Conservation (phyloP, 37 sponge, comb jelly and placozoan genomes). For the Geodia barretti region DNA sequence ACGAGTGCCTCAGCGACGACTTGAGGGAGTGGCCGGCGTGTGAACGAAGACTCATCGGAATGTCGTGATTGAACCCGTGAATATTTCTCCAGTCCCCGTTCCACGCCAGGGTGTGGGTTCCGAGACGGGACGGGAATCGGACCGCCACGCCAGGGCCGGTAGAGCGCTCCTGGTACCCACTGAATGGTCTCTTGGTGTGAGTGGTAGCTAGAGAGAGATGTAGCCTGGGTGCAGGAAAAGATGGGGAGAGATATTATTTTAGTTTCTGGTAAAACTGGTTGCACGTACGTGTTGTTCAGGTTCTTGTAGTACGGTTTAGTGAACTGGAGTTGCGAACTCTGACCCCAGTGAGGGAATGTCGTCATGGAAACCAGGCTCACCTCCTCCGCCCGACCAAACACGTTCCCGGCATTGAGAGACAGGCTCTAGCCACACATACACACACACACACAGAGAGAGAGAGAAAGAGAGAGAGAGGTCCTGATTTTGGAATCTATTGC, state of each 20-base stretch:
- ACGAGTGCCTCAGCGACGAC: slow-evolving; percentile 68
- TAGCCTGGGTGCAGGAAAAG: slow-evolving; percentile 1
- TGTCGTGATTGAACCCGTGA: slow-evolving; percentile 22
- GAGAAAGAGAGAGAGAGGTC: neutral
- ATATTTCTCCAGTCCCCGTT: slow-evolving; percentile 78
- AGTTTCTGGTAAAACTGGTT: neutral
- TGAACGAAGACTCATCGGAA: slow-evolving; percentile 57
- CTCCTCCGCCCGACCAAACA: slow-evolving; percentile 77
- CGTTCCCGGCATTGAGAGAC: slow-evolving; percentile 43
- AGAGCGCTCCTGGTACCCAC: slow-evolving; percentile 66
- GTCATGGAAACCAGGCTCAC: slow-evolving; percentile 49
- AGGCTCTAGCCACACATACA: slow-evolving; percentile 24
- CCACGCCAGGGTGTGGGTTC: slow-evolving; percentile 56
- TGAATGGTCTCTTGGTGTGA: slow-evolving; percentile 43
- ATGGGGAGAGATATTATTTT: neutral
- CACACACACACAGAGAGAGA: neutral
- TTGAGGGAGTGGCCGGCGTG: slow-evolving; percentile 84
- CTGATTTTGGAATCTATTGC: neutral
- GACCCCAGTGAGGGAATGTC: slow-evolving; percentile 76
- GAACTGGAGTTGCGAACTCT: slow-evolving; percentile 58
- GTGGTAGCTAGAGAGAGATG: slow-evolving; percentile 36
- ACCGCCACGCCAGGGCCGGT: slow-evolving; percentile 24
- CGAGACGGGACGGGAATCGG: slow-evolving; percentile 45
- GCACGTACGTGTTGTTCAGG: slow-evolving; percentile 42
- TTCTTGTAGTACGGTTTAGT: slow-evolving; percentile 65